Percentiles rank a stretch among this genome's conserved stretches.
Conservation (phyloP, 2,797 vertebrate genomes). For the Arremon aurantiirostris region DNA sequence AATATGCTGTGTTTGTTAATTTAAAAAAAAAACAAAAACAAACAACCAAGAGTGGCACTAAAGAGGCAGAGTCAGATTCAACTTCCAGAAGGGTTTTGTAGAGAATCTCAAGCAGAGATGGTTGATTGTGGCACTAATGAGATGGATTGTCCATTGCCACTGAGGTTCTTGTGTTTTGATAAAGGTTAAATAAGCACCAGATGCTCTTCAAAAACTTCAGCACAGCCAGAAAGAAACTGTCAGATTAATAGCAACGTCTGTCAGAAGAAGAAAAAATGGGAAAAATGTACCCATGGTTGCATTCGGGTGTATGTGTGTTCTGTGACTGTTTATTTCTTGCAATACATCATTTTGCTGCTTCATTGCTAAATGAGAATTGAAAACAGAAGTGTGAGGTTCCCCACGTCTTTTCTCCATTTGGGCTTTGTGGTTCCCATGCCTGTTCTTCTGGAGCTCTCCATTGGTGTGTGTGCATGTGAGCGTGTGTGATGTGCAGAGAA, state of each 20-base stretch:
- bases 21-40: conserved; percentile 5
- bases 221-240: conserved; percentile 37
- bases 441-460: conserved; percentile 46
- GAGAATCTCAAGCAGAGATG: not conserved
- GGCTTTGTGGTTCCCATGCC: conserved; percentile 35
- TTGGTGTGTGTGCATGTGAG: not conserved
- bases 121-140: conserved; percentile 13
- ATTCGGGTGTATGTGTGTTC: conserved; percentile 41
- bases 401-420: not conserved
- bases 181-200: conserved; percentile 21
- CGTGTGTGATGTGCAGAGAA: conserved; percentile 20
- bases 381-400: not conserved
- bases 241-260: not conserved
- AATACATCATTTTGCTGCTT: conserved; percentile 40
- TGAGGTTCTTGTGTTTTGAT: conserved; percentile 17
- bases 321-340: conserved; percentile 52
- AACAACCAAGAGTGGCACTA: conserved; percentile 31
- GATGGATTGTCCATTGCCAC: conserved; percentile 29
- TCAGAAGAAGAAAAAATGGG: conserved; percentile 4
- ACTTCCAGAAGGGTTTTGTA: not conserved
- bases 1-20: conserved; percentile 72
- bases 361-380: conserved; percentile 12
- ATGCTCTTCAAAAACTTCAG: conserved; percentile 54
- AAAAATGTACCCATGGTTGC: conserved; percentile 16
- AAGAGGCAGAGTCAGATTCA: conserved; percentile 41